A percentile compares a stretch with the other conserved stretches of the same genome.
Evolutionary conservation across 2,888 invertebrate genomes (phyloP).

Genomic region (Ornithoptera alexandrae): DNA sequence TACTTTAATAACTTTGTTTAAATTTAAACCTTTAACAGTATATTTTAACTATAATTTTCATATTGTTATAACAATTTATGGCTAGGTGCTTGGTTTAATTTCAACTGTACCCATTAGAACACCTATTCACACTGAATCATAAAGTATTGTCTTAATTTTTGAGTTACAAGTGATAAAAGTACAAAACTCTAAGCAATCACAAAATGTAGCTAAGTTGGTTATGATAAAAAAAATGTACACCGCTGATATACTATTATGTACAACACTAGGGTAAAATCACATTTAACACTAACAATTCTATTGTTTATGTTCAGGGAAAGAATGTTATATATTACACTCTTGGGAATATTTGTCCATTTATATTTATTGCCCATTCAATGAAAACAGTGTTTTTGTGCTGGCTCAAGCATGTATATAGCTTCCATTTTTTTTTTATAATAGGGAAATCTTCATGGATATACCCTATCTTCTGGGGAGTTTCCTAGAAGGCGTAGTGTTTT

Average conservation of each 20-base stretch:
- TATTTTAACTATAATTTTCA: conserved; percentile 1
- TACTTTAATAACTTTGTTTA: background rate
- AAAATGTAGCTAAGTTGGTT: conserved; percentile 68
- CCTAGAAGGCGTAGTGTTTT: no score
- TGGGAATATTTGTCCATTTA: conserved; percentile 1
- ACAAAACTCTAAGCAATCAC: conserved; percentile 77
- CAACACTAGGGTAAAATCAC: conserved; percentile 70
- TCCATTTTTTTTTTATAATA: no score
- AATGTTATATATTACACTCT: background rate
- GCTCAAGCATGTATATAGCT: background rate
- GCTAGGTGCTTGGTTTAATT: conserved; percentile 39
- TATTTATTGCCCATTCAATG: background rate
- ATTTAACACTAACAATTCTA: conserved; percentile 56
- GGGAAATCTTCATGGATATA: no score
- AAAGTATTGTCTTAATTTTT: conserved; percentile 39
- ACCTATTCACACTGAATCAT: conserved; percentile 32
- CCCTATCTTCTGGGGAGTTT: no score
- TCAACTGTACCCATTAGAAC: conserved; percentile 31
- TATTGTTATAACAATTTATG: conserved; percentile 27
- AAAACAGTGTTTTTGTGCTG: background rate
- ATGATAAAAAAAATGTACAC: conserved; percentile 74
- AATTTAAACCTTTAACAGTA: background rate
- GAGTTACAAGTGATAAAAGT: conserved; percentile 56
- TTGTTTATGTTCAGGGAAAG: conserved; percentile 24
- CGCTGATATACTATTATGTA: conserved; percentile 73